Conservation (phyloP, 1,140 invertebrate genomes). For the Phymorhynchus buccinoides region DNA sequence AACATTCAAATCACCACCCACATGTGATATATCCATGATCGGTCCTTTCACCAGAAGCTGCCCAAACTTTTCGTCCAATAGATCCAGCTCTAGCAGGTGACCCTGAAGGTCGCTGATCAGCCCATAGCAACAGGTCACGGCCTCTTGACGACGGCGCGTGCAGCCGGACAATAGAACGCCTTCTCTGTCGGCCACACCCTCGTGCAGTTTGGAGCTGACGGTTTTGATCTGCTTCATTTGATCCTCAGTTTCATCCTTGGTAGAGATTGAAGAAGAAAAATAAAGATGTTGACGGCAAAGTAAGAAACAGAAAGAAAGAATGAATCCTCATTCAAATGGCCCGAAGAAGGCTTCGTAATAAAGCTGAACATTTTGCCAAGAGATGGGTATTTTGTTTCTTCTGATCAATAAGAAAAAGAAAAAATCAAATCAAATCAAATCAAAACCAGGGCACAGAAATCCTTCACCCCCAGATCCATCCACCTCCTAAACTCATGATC, state of each 20-base stretch:
- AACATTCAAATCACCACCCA: neutral
- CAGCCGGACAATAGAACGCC: slow-evolving; percentile 25
- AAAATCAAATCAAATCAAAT: no score
- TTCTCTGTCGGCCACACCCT: slow-evolving; percentile 40
- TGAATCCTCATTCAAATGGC: no score
- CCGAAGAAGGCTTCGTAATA: no score
- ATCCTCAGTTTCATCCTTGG: slow-evolving; percentile 45
- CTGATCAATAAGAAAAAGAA: no score
- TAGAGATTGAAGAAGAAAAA: neutral
- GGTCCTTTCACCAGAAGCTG: slow-evolving; percentile 30
- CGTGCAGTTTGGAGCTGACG: slow-evolving; percentile 39
- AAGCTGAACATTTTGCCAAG: no score
- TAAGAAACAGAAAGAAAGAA: neutral
- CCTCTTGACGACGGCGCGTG: slow-evolving; percentile 41
- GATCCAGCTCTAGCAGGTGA: slow-evolving; percentile 38
- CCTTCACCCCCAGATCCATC: no score
- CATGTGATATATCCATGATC: slow-evolving; percentile 34
- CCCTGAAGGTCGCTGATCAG: slow-evolving; percentile 42
- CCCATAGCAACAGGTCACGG: slow-evolving; percentile 39
- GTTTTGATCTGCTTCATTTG: slow-evolving; percentile 43
- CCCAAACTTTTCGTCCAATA: slow-evolving; percentile 44
- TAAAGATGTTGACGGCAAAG: neutral
- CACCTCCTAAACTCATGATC: no score
- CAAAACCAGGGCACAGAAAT: no score
- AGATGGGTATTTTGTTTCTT: no score